A percentile compares a stretch with the other conserved stretches of the same genome.
phyloP scores from a whole-genome alignment of 2,797 vertebrate species.

The Alectoris magna region DNA sequence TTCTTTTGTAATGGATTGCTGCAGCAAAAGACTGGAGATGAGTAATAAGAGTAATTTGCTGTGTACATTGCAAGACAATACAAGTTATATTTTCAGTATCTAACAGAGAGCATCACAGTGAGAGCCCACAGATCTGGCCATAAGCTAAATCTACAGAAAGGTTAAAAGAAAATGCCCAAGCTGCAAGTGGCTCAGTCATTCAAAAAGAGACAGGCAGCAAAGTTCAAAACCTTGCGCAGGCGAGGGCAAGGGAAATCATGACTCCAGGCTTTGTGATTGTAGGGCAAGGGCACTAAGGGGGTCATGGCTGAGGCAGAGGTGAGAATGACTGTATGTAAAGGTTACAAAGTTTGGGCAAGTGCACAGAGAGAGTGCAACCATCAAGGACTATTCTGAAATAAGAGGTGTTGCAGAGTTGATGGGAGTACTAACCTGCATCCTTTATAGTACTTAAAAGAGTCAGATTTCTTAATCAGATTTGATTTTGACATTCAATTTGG shows the following conservation, averaged over 20 bases:
- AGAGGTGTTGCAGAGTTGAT: not conserved
- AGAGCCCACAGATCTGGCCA: not conserved
- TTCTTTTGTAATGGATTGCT: conserved; percentile 41
- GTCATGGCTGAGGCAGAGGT: not conserved
- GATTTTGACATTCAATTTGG: fast-evolving
- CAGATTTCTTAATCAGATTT: not conserved
- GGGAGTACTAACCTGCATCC: not conserved
- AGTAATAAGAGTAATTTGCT: conserved; percentile 61
- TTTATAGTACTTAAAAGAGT: fast-evolving
- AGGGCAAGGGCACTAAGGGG: not conserved
- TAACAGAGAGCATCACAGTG: not conserved
- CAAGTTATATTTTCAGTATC: not conserved
- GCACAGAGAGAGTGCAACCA: not conserved
- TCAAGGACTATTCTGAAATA: not conserved
- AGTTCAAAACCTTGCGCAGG: not conserved
- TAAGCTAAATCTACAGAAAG: not conserved
- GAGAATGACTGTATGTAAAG: fast-evolving
- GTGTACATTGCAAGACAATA: conserved; percentile 30
- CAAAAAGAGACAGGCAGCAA: not conserved
- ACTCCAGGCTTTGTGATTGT: not conserved
- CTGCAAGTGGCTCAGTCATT: not conserved
- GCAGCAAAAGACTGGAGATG: conserved; percentile 41
- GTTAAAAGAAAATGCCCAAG: conserved; percentile 30
- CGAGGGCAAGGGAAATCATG: not conserved
- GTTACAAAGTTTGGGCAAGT: not conserved